These are phyloP conservation scores for Protonibea diacanthus DNA, from an alignment of 2,797 vertebrate genomes.

Conservation along the genomic window DNA sequence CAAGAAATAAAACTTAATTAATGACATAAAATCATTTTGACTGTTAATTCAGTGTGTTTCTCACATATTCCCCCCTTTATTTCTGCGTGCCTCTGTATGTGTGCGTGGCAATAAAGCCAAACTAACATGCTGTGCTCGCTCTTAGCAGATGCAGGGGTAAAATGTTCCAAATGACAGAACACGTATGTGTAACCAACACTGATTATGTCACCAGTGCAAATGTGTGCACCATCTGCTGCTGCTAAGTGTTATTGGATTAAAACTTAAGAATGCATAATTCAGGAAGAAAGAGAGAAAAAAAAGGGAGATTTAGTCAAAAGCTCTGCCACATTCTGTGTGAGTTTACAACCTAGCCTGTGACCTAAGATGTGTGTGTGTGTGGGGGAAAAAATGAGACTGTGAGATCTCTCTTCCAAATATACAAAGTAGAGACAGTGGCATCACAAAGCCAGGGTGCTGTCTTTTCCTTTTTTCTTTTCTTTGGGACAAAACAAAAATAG, in stretches of 20 bases:
- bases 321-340: not conserved
- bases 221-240: conserved; percentile 22
- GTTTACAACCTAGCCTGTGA: not conserved
- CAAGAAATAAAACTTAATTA: not conserved
- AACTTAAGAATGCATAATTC: conserved; percentile 12
- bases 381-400: not conserved
- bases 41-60: not conserved
- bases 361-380: not conserved
- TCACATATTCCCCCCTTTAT: not conserved
- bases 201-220: conserved; percentile 18
- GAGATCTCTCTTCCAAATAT: not conserved
- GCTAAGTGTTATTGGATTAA: conserved; percentile 12
- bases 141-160: conserved; percentile 26
- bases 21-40: not conserved
- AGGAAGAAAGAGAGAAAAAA: not conserved
- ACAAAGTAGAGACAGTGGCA: too few species aligned
- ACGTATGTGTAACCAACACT: conserved; percentile 1
- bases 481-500: not conserved
- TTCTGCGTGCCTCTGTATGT: not conserved
- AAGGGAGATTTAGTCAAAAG: not conserved
- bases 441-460: not conserved
- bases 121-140: conserved; percentile 4
- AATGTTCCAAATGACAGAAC: conserved; percentile 17
- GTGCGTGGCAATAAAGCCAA: conserved; percentile 3
- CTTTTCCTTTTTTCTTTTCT: not conserved